Conservation (phyloP, 2,113 vertebrate species). For the Hydropotes inermis region DNA sequence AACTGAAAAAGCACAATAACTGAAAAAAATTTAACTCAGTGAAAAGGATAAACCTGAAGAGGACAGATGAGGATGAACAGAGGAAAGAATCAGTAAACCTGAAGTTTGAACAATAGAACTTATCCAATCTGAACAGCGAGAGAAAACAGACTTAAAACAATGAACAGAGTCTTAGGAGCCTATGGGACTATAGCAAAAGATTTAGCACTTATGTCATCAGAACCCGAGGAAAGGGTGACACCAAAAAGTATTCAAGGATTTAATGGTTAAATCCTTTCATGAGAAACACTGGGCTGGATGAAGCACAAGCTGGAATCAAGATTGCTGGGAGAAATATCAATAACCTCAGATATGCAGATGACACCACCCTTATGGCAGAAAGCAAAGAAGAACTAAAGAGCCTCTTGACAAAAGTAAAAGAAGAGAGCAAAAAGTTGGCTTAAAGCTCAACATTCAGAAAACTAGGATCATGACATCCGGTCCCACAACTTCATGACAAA, state of each 20-base stretch:
- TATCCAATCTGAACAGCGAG: background rate
- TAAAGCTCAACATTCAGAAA: background rate
- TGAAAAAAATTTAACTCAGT: background rate
- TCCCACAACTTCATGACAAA: background rate
- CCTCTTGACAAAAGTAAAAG: background rate
- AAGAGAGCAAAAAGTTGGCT: background rate
- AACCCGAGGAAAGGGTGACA: background rate
- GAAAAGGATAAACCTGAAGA: background rate
- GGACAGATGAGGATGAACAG: background rate
- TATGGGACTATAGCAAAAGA: background rate
- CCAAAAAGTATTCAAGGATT: background rate
- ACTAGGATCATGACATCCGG: background rate
- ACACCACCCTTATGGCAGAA: background rate
- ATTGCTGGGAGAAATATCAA: background rate
- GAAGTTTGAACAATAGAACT: background rate
- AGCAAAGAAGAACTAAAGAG: background rate
- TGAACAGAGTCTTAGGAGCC: background rate
- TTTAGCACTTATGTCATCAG: background rate
- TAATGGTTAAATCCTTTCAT: background rate
- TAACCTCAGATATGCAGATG: background rate
- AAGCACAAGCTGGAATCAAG: background rate
- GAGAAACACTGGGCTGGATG: background rate
- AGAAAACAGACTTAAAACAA: background rate
- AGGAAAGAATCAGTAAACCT: slow-evolving; percentile 2
- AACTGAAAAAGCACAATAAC: background rate